phyloP scores from a whole-genome alignment of 2,113 vertebrate species.

The Burhinus oedicnemus region DNA sequence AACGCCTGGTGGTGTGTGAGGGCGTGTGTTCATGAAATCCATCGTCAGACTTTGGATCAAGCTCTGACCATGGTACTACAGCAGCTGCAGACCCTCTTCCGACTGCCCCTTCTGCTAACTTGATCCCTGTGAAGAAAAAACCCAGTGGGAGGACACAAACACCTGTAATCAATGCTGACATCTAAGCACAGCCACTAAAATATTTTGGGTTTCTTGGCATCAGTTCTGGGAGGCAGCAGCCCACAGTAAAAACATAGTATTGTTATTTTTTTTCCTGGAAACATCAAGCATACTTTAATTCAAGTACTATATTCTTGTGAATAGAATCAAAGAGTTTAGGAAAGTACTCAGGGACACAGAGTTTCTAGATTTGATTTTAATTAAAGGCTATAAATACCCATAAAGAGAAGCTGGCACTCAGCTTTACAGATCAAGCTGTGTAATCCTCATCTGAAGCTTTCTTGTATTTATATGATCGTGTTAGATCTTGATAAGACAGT shows the following conservation, averaged over 20 bases:
- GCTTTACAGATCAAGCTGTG: slow-evolving; percentile 33
- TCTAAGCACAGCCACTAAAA: not conserved
- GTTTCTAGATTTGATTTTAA: not conserved
- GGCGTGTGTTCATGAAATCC: not conserved
- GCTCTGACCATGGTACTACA: not conserved
- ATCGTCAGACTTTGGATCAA: not conserved
- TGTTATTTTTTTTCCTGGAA: not conserved
- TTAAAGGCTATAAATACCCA: slow-evolving; percentile 40
- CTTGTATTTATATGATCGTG: not conserved
- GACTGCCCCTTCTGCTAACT: not conserved
- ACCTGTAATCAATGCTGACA: not conserved
- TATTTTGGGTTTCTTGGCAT: slow-evolving; percentile 3
- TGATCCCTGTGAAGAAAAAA: not conserved
- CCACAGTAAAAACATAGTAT: not conserved
- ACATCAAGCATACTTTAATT: slow-evolving; percentile 5
- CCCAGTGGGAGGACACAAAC: not conserved
- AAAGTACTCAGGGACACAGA: slow-evolving; percentile 6
- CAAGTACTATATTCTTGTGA: slow-evolving; percentile 29
- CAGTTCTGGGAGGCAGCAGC: not conserved
- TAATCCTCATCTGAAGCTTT: slow-evolving; percentile 27
- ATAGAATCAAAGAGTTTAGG: slow-evolving; percentile 34
- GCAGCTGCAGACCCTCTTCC: not conserved
- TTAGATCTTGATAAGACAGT: slow-evolving; percentile 35
- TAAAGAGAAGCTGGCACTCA: slow-evolving; percentile 26
- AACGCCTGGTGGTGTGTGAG: not conserved